Evolutionary conservation across 2,113 vertebrate species (phyloP).

Genomic region (Bagarius yarrelli): DNA sequence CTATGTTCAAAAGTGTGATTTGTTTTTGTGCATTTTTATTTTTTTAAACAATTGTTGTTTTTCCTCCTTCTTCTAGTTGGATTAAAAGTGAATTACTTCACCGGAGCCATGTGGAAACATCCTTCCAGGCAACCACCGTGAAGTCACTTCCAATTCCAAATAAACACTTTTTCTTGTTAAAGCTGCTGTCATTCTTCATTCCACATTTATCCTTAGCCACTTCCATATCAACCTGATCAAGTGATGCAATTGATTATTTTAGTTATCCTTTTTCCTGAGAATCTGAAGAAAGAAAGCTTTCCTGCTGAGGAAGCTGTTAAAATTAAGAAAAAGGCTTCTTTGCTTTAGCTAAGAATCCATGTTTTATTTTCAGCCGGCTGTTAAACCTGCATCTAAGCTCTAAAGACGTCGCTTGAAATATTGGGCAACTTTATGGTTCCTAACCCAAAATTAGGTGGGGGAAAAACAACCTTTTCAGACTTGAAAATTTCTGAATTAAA

Average conservation of each 20-base stretch:
- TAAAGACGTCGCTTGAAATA: no score
- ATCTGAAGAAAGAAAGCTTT: no score
- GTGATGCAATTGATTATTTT: not conserved
- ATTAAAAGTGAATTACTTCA: slow-evolving; percentile 40
- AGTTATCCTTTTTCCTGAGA: no score
- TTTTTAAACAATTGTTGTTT: not conserved
- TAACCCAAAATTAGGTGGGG: no score
- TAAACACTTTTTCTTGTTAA: slow-evolving; percentile 46
- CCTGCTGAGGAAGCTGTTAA: not conserved
- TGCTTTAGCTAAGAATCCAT: no score
- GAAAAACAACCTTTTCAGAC: no score
- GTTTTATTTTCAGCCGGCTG: no score
- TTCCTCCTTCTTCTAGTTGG: slow-evolving; percentile 38
- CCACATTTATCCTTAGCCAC: not conserved
- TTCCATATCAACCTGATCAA: not conserved
- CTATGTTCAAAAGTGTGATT: no score
- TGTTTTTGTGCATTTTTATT: not conserved
- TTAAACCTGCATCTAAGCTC: no score
- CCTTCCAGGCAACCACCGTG: not conserved
- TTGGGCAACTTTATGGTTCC: no score
- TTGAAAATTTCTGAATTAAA: no score
- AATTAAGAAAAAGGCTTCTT: not conserved
- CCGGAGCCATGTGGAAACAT: slow-evolving; percentile 9
- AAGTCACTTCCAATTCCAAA: slow-evolving; percentile 23
- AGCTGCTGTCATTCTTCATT: not conserved